These are phyloP conservation scores for Gymnoscopelus microlampas DNA, from an alignment of 2,797 vertebrate genomes.

Conservation along the genomic window DNA sequence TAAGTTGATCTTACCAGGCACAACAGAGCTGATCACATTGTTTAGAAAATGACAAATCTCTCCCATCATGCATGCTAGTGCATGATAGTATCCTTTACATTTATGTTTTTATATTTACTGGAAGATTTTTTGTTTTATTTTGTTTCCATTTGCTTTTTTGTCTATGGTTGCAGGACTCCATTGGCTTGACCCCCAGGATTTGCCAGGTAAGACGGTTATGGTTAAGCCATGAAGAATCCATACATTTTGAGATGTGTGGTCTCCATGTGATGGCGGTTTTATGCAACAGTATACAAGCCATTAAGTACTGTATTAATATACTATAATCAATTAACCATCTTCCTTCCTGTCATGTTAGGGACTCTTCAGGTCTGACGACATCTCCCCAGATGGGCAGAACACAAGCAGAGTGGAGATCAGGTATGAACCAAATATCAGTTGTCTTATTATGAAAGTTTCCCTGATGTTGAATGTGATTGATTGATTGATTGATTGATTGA, in stretches of 20 bases:
- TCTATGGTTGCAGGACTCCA: slow-evolving; percentile 83
- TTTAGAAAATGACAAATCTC: slow-evolving; percentile 9
- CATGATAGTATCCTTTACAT: background rate
- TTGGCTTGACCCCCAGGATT: slow-evolving; percentile 94
- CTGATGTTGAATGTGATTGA: background rate
- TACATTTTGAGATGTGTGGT: too few species aligned
- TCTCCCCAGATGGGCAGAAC: slow-evolving; percentile 81
- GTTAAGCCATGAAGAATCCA: too few species aligned
- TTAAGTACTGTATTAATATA: background rate
- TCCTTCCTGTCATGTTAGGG: slow-evolving; percentile 76
- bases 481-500: too few species aligned
- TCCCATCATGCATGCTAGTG: background rate
- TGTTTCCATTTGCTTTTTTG: slow-evolving; percentile 23
- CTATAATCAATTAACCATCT: background rate
- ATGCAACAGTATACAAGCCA: background rate
- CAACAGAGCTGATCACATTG: background rate
- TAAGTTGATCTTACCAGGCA: background rate
- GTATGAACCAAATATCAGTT: slow-evolving; percentile 68
- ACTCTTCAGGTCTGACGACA: slow-evolving; percentile 87
- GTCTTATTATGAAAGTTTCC: too few species aligned
- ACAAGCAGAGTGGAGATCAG: slow-evolving; percentile 94
- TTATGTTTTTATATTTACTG: background rate
- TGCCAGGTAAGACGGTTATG: slow-evolving; percentile 86
- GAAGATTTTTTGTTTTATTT: background rate
- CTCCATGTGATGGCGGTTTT: too few species aligned